Evolutionary conservation across 2,113 vertebrate species (phyloP), one percentile per base, ranked within the genome.

Genomic region (Caretta caretta): DNA sequence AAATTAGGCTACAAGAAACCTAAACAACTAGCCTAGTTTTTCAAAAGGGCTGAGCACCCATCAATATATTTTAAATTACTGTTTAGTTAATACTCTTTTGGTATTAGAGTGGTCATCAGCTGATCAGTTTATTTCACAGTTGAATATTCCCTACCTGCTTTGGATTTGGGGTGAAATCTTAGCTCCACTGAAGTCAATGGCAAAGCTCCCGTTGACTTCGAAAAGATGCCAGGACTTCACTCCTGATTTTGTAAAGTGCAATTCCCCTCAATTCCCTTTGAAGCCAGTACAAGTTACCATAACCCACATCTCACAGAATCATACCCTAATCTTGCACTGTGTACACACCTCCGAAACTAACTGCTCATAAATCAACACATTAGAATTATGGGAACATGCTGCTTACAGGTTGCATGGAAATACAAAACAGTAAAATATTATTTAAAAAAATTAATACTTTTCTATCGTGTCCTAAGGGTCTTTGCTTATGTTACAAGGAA

Each of bases 381-480:
- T 57, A 0, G 12, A 90, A 62, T 25, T 27, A 14, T 35, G 51
- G n/a, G 87, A 93, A 85, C 29, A 1, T 38, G 6, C 31, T 86
- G 75, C 53, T 82, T 62, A n/a, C 59, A 50, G 84, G 25, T 8
- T 1, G 22, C 42, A 46, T 27, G 42, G 42, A 0, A 0, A 14
- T 3, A n/a, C 76, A 54, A 54, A 54, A 54, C 53, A 54, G 19
- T 8, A 20, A 54, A 54, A 54, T 54, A 20, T 19, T 19, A 54
- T 54, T 54, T 54, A 8, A 3, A 8, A 19, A 53, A 53, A 22
- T 14, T 14, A 84, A 20, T 4, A 65, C 20, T 14, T 83, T 22
- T 16, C 1, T 0, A 6, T 1, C 20, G 14, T 42, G 24, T 31
- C 59, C 5, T 0, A 5, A 42, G 24, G 35, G 65, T 69, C 16